These are phyloP conservation scores for Clarias macrocephalus DNA, from an alignment of 2,113 vertebrate species.

Conservation along the genomic window DNA sequence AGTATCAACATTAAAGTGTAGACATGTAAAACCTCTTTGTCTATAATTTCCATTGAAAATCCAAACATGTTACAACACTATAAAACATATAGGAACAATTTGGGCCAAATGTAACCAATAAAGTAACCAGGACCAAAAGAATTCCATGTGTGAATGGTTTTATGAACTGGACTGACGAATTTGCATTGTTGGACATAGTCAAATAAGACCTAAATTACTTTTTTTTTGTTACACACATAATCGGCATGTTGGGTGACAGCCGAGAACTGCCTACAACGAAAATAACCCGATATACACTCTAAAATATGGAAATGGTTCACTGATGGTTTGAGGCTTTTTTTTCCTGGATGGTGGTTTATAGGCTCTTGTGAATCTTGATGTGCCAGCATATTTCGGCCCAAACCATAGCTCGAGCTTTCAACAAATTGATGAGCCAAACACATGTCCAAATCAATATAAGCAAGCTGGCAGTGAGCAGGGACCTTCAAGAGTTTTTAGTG, in stretches of 20 bases:
- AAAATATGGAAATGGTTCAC: not conserved
- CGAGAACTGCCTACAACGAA: not conserved
- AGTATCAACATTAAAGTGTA: not conserved
- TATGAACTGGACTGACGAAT: not conserved
- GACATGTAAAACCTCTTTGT: not conserved
- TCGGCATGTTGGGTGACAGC: not conserved
- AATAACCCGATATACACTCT: not conserved
- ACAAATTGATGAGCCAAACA: not conserved
- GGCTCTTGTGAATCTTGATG: not conserved
- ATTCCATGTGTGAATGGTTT: not conserved
- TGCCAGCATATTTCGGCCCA: not conserved
- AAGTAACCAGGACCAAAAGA: not conserved
- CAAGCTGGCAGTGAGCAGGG: not conserved
- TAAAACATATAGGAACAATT: not conserved
- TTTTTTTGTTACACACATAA: not conserved
- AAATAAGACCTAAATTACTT: not conserved
- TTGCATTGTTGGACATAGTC: not conserved
- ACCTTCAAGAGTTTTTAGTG: not conserved
- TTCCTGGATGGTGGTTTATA: not conserved
- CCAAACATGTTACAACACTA: not conserved
- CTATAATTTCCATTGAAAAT: not conserved
- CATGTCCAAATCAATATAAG: not conserved
- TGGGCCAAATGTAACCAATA: too few species aligned
- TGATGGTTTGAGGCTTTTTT: not conserved
- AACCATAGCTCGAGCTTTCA: not conserved